Conservation (phyloP, 2,888 invertebrate species). For the Pyrochroa serraticornis region DNA sequence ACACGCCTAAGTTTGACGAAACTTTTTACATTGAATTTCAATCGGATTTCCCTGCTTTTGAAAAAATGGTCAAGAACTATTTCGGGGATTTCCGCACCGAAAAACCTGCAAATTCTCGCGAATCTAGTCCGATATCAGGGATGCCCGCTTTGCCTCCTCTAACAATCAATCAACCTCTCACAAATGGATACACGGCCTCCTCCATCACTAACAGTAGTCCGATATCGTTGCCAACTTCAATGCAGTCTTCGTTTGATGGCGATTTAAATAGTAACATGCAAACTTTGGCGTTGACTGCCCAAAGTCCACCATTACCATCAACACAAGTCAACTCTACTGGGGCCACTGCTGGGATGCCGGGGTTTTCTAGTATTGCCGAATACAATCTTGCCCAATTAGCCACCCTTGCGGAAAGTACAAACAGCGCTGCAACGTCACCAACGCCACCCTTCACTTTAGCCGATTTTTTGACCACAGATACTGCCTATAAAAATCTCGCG, state of each 20-base stretch:
- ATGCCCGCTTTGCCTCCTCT: constrained; percentile 43
- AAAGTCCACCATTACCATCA: constrained; percentile 46
- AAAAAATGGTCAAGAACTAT: constrained; percentile 71
- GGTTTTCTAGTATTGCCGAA: constrained; percentile 78
- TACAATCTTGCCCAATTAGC: constrained; percentile 86
- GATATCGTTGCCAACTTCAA: constrained; percentile 69
- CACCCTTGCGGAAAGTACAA: constrained; percentile 75
- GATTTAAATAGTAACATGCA: constrained; percentile 62
- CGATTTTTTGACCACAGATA: constrained; percentile 78
- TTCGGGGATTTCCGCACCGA: constrained; percentile 79
- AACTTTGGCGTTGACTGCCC: constrained; percentile 47
- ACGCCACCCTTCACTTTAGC: constrained; percentile 75
- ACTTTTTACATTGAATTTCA: constrained; percentile 82
- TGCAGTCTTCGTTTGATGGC: constrained; percentile 80
- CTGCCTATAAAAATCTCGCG: constrained; percentile 87
- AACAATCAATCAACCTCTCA: constrained; percentile 42
- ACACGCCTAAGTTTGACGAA: constrained; percentile 81
- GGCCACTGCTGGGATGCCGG: constrained; percentile 55
- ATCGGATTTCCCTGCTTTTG: constrained; percentile 80
- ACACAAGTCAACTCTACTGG: constrained; percentile 27
- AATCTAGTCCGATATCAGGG: constrained; percentile 61
- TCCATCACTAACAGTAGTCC: constrained; percentile 73
- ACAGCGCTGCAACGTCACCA: constrained; percentile 53
- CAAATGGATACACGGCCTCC: constrained; percentile 50
- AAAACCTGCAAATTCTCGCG: constrained; percentile 53